Conservation (phyloP, 2,113 vertebrate genomes). For the Aldabrachelys gigantea region DNA sequence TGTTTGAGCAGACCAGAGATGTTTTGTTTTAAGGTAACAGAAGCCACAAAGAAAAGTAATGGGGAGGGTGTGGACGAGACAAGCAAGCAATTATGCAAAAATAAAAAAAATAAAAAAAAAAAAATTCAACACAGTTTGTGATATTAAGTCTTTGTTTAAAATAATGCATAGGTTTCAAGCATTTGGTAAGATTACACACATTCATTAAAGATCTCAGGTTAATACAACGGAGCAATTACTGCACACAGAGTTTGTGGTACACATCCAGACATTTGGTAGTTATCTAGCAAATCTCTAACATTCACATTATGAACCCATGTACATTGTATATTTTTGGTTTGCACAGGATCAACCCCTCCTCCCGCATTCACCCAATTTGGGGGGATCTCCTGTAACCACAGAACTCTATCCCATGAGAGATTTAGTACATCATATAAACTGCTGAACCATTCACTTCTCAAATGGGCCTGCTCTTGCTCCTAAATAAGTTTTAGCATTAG, state of each 20-base stretch:
- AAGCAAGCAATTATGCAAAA: slow-evolving; percentile 13
- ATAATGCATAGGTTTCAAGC: background rate
- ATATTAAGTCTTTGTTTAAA: background rate
- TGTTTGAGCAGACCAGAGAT: background rate
- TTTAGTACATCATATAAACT: background rate
- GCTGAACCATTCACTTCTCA: background rate
- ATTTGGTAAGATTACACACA: slow-evolving; percentile 1
- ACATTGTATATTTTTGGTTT: background rate
- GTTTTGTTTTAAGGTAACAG: background rate
- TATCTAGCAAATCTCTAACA: rapidly evolving
- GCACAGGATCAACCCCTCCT: background rate
- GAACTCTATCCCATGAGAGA: background rate
- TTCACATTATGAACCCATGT: background rate
- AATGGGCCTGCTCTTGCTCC: background rate
- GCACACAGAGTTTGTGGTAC: background rate
- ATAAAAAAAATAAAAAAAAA: background rate
- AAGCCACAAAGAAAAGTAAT: background rate
- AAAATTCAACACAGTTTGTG: slow-evolving; percentile 50
- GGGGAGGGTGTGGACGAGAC: background rate
- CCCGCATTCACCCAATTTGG: background rate
- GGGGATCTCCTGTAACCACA: background rate
- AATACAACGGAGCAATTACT: rapidly evolving
- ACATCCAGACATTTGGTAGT: background rate
- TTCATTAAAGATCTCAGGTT: slow-evolving; percentile 31
- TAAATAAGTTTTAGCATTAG: background rate